A percentile compares a stretch with the other conserved stretches of the same genome.
phyloP scores from a whole-genome alignment of 2,888 invertebrate genomes.

The Perdita meconis region DNA sequence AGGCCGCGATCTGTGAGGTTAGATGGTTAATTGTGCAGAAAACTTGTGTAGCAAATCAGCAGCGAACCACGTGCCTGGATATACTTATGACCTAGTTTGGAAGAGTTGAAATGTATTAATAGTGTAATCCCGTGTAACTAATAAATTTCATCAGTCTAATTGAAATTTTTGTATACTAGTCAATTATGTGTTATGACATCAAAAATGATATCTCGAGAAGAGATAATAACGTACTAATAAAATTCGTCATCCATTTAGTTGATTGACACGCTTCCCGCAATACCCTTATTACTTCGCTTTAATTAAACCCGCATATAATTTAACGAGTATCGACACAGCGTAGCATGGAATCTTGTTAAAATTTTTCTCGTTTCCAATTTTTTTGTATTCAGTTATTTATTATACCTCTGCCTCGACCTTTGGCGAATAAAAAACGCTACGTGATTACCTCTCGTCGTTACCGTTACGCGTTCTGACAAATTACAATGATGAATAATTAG shows the following conservation, averaged over 20 bases:
- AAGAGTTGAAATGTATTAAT: too few relatives aligned
- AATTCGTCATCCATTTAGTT: constrained; percentile 6
- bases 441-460: constrained; percentile 23
- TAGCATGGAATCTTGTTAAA: constrained; percentile 25
- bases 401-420: background rate
- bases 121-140: too few relatives aligned
- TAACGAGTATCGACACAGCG: constrained; percentile 5
- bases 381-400: constrained; percentile 36
- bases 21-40: too few relatives aligned
- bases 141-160: too few relatives aligned
- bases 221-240: background rate
- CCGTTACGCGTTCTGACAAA: constrained; percentile 11
- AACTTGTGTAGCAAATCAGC: too few relatives aligned
- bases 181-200: too few relatives aligned
- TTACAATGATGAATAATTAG: constrained; percentile 12
- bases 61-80: too few relatives aligned
- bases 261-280: constrained; percentile 23
- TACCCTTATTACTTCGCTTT: constrained; percentile 23
- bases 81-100: too few relatives aligned
- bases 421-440: background rate
- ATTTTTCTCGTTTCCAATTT: constrained; percentile 21
- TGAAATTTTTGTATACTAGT: too few relatives aligned
- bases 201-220: background rate
- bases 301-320: constrained; percentile 43
- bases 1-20: too few relatives aligned